A percentile compares a stretch with the other conserved stretches of the same genome.
Conservation (phyloP, 2,113 vertebrate species). For the Australoheros scitulus region DNA sequence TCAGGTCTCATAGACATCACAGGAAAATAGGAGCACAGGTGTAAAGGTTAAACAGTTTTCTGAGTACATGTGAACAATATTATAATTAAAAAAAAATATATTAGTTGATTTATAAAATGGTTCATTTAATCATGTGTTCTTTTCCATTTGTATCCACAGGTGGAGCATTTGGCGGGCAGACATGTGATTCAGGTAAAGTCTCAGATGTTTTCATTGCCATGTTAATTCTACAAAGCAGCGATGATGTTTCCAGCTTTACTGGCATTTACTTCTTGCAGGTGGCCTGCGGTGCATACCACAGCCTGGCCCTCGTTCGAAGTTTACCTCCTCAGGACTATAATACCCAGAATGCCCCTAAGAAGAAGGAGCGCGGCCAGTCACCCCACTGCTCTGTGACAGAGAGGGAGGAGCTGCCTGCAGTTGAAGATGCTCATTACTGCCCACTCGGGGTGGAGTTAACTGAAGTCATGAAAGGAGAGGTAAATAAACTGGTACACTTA, state of each 20-base stretch:
- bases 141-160: slow-evolving; percentile 54
- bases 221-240: background rate
- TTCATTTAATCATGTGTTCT: background rate
- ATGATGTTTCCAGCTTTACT: background rate
- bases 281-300: slow-evolving; percentile 92
- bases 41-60: background rate
- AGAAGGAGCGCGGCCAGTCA: slow-evolving; percentile 86
- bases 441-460: slow-evolving; percentile 89
- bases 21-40: background rate
- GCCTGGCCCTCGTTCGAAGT: slow-evolving; percentile 90
- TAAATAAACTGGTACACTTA: slow-evolving; percentile 1
- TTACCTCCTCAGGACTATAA: slow-evolving; percentile 79
- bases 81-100: background rate
- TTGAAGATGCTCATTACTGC: slow-evolving; percentile 93
- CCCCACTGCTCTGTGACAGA: slow-evolving; percentile 86
- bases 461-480: slow-evolving; percentile 56
- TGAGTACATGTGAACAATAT: background rate
- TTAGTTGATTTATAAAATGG: background rate
- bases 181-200: slow-evolving; percentile 86
- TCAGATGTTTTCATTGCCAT: background rate
- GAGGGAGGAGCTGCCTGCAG: slow-evolving; percentile 86
- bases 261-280: slow-evolving; percentile 66
- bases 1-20: background rate
- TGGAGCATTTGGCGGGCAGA: slow-evolving; percentile 92
- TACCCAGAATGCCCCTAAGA: slow-evolving; percentile 82